Percentiles rank a stretch among this genome's conserved stretches.
These are phyloP conservation scores for Apeltes quadracus DNA, from an alignment of 2,113 vertebrate genomes.

Conservation along the genomic window DNA sequence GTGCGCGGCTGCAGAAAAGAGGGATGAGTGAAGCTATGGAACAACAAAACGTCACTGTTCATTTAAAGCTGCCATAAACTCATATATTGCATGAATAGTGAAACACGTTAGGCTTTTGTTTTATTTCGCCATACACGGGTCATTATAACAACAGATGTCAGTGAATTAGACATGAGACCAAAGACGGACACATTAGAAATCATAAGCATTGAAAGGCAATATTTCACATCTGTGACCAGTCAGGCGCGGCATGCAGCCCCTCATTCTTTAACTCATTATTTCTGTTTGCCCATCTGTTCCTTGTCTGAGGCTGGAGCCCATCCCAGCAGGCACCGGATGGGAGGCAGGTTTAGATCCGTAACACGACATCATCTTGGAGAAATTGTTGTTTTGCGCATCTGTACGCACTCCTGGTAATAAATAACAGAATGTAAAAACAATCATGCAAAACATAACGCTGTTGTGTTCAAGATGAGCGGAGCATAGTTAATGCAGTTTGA, in stretches of 20 bases:
- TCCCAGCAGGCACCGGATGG: slow-evolving; percentile 24
- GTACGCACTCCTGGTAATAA: neutral
- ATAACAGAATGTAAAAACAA: neutral
- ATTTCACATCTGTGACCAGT: slow-evolving; percentile 22
- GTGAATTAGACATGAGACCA: neutral
- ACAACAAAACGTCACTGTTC: neutral
- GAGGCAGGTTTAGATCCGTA: slow-evolving; percentile 28
- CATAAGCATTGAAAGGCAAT: neutral
- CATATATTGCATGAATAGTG: neutral
- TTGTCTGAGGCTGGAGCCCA: slow-evolving; percentile 22
- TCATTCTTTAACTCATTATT: slow-evolving; percentile 57
- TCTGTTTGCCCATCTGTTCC: slow-evolving; percentile 62
- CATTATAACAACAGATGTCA: neutral
- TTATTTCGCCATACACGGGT: neutral
- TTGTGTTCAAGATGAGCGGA: slow-evolving; percentile 6
- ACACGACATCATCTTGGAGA: slow-evolving; percentile 4
- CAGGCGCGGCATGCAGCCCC: slow-evolving; percentile 37
- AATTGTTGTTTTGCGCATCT: neutral
- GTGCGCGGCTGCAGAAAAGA: neutral
- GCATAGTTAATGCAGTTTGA: slow-evolving; percentile 30
- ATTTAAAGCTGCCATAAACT: neutral
- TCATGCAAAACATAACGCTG: slow-evolving; percentile 18
- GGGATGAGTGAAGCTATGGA: neutral
- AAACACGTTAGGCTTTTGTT: neutral
- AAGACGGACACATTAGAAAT: neutral